These are phyloP conservation scores for Biston betularia DNA, from an alignment of 2,888 invertebrate species.

Conservation along the genomic window DNA sequence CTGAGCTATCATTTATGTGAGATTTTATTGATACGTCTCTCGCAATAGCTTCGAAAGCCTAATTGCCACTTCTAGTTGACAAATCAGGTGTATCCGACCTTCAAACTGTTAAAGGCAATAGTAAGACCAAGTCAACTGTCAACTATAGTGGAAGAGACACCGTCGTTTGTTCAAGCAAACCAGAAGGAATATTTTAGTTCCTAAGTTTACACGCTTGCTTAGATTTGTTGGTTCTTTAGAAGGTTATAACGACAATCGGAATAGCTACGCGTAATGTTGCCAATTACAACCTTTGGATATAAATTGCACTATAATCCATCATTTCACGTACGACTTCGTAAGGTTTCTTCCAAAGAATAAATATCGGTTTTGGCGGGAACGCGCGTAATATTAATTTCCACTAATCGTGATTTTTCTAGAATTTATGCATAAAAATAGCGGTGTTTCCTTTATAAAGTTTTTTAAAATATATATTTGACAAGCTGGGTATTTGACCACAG, in stretches of 20 bases:
- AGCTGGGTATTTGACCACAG: too few relatives aligned
- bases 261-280: constrained; percentile 38
- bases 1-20: constrained; percentile 5
- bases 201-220: background rate
- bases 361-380: background rate
- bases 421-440: too few relatives aligned
- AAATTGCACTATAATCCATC: constrained; percentile 32
- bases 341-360: background rate
- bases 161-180: background rate
- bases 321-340: constrained; percentile 10
- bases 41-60: constrained; percentile 39
- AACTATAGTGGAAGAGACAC: background rate
- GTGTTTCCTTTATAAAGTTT: too few relatives aligned
- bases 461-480: too few relatives aligned
- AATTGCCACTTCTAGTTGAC: constrained; percentile 42
- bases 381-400: too few relatives aligned
- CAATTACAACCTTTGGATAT: constrained; percentile 35
- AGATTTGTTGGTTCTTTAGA: constrained; percentile 11
- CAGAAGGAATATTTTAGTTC: background rate
- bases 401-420: too few relatives aligned
- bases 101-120: constrained; percentile 34
- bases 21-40: constrained; percentile 32
- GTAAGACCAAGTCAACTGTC: background rate
- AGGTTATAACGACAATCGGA: constrained; percentile 37
- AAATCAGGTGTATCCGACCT: constrained; percentile 40